These are phyloP conservation scores for Torymus auratus DNA, from an alignment of 2,888 invertebrate genomes.

Conservation along the genomic window DNA sequence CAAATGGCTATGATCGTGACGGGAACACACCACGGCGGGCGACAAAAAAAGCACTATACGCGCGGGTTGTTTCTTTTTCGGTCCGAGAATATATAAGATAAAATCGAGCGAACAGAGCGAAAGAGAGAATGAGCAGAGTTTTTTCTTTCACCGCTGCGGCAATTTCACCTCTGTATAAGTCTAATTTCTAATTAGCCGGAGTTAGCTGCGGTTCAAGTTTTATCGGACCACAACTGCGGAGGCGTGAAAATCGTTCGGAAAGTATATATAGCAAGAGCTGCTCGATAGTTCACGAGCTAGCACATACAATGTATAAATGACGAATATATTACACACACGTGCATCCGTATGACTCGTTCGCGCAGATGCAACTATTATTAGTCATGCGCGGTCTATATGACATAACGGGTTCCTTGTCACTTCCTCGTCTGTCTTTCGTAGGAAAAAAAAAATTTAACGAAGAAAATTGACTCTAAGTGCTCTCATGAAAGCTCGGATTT, in stretches of 20 bases:
- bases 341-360: too few species aligned
- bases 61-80: neutral
- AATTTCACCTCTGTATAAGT: too few species aligned
- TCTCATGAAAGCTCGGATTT: conserved; percentile 45
- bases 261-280: too few species aligned
- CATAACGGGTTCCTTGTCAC: conserved; percentile 33
- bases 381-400: conserved; percentile 24
- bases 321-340: too few species aligned
- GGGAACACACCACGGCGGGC: neutral
- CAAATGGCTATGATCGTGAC: conserved; percentile 25
- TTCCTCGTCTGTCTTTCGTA: conserved; percentile 14
- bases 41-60: conserved; percentile 18
- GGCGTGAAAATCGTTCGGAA: too few species aligned
- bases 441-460: conserved; percentile 49
- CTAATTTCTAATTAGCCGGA: too few species aligned
- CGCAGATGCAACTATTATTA: conserved; percentile 9
- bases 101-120: neutral
- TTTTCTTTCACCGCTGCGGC: neutral
- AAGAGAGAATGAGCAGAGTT: neutral
- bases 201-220: too few species aligned
- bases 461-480: conserved; percentile 47
- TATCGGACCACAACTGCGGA: too few species aligned
- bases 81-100: neutral
- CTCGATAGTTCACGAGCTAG: too few species aligned
- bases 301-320: too few species aligned